phyloP scores from a whole-genome alignment of 2,888 invertebrate species.

The Nasonovia ribisnigri region DNA sequence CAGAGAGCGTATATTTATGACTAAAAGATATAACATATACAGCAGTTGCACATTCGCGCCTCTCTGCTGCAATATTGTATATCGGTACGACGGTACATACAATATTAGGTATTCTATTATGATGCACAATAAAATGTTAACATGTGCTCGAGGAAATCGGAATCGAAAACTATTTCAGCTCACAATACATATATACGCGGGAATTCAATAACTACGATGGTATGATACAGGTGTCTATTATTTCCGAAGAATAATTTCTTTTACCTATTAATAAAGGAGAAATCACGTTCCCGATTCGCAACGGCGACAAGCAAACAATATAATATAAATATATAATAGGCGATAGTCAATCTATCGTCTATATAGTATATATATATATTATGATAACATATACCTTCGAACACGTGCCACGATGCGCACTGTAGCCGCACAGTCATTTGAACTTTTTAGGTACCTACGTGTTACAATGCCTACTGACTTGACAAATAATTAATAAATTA shows the following conservation, averaged over 20 bases:
- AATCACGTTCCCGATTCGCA: conserved; percentile 22
- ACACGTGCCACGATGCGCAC: not conserved
- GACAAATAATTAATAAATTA: too few species aligned
- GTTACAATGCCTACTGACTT: not conserved
- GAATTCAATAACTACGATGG: not conserved
- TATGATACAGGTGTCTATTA: conserved; percentile 6
- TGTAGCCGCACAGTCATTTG: not conserved
- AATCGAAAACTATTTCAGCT: conserved; percentile 30
- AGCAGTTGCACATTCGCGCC: not conserved
- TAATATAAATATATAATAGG: not conserved
- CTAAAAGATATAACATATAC: not conserved
- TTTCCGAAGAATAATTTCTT: conserved; percentile 8
- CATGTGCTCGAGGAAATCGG: conserved; percentile 25
- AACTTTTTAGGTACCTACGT: conserved; percentile 14
- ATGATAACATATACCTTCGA: not conserved
- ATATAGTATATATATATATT: not conserved
- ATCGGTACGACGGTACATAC: not conserved
- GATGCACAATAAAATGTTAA: not conserved
- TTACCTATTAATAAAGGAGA: conserved; percentile 30
- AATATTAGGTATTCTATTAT: not conserved
- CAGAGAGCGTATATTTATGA: not conserved
- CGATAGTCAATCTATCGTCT: not conserved
- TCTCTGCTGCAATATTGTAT: not conserved
- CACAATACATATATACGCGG: conserved; percentile 3
- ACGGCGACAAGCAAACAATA: conserved; percentile 22